Evolutionary conservation across 2,888 invertebrate genomes (phyloP).

Genomic region (Minunthozetes semirufus): DNA sequence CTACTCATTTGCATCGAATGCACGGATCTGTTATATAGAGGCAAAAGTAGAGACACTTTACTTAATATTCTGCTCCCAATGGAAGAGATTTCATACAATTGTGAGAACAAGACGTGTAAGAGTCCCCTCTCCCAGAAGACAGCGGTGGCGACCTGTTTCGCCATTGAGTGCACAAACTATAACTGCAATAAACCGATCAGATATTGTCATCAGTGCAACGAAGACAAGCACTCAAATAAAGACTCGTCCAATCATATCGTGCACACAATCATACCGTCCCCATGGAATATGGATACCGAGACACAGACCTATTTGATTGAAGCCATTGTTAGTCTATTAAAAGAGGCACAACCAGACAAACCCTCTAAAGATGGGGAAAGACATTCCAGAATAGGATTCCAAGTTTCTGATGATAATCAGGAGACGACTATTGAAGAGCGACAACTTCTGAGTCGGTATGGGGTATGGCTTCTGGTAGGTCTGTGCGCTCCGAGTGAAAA

Average conservation of each 20-base stretch:
- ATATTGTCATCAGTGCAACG: conserved; percentile 82
- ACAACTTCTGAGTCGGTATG: conserved; percentile 83
- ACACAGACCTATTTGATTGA: conserved; percentile 89
- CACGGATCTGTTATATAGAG: conserved; percentile 55
- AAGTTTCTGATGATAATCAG: conserved; percentile 39
- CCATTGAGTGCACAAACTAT: conserved; percentile 89
- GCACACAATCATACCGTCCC: conserved; percentile 74
- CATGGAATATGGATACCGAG: conserved; percentile 83
- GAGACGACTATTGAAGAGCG: conserved; percentile 65
- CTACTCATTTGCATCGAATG: conserved; percentile 93
- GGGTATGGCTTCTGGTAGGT: conserved; percentile 93
- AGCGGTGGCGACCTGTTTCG: conserved; percentile 92
- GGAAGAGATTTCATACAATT: conserved; percentile 87
- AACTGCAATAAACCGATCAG: conserved; percentile 94
- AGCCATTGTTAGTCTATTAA: conserved; percentile 75
- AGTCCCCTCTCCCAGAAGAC: conserved; percentile 68
- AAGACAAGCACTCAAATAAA: conserved; percentile 69
- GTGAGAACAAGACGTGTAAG: conserved; percentile 76
- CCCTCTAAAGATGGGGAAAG: conserved; percentile 49
- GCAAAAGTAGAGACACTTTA: conserved; percentile 58
- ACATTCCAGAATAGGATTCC: conserved; percentile 34
- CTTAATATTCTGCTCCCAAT: conserved; percentile 65
- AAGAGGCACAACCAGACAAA: conserved; percentile 77
- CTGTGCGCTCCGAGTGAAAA: conserved; percentile 57
- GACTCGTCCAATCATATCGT: conserved; percentile 68